phyloP scores from a whole-genome alignment of 1,140 invertebrate species.

The Nephotettix cincticeps region DNA sequence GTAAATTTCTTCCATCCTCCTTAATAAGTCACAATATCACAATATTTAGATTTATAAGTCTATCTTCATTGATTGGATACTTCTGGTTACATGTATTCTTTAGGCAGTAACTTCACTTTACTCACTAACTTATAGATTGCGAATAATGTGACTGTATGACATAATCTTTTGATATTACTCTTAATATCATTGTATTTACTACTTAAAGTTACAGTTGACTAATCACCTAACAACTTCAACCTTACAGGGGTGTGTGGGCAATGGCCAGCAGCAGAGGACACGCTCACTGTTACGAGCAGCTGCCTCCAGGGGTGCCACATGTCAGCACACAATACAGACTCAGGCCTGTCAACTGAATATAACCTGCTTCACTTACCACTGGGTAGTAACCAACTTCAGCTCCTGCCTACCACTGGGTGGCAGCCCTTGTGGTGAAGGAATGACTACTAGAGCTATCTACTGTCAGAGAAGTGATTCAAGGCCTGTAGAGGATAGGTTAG shows the following conservation, averaged over 20 bases:
- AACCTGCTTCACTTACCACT: constrained; percentile 55
- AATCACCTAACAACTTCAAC: neutral
- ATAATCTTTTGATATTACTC: constrained; percentile 50
- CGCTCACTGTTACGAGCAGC: constrained; percentile 57
- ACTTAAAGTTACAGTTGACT: too few species aligned
- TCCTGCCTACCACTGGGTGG: constrained; percentile 60
- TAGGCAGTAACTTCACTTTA: constrained; percentile 48
- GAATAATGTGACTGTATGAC: constrained; percentile 51
- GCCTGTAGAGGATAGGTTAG: constrained; percentile 54
- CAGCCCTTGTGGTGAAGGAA: constrained; percentile 62
- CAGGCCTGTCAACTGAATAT: constrained; percentile 55
- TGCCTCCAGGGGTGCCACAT: constrained; percentile 48
- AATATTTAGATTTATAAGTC: too few species aligned
- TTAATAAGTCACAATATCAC: too few species aligned
- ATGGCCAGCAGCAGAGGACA: constrained; percentile 55
- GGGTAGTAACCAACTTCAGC: constrained; percentile 58
- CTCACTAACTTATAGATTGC: constrained; percentile 48
- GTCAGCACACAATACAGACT: constrained; percentile 56
- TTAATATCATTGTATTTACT: too few species aligned
- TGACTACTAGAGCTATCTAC: constrained; percentile 54
- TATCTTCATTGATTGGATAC: constrained; percentile 58
- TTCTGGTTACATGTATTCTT: constrained; percentile 59
- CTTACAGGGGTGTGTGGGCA: constrained; percentile 44
- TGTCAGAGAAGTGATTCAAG: constrained; percentile 58
- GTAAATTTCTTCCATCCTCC: too few species aligned